Percentiles rank a stretch among this genome's conserved stretches.
Conservation (phyloP, 92 coral and sea anemone genomes). For the Montipora capitata region DNA sequence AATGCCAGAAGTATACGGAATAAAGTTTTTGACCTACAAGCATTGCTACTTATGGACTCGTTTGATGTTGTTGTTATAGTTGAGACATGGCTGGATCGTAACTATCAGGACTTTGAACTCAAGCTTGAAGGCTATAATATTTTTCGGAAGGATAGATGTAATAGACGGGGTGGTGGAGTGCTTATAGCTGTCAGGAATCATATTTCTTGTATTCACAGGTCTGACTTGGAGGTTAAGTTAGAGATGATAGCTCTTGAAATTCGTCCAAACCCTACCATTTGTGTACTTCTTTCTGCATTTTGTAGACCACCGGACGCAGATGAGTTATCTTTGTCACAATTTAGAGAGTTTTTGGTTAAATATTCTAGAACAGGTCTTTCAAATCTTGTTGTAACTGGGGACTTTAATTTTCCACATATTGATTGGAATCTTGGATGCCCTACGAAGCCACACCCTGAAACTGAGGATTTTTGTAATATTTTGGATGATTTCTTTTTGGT, state of each 20-base stretch:
- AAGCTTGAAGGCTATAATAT: constrained; percentile 31
- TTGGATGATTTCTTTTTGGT: constrained; percentile 61
- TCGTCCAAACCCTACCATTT: constrained; percentile 15
- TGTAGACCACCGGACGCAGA: constrained; percentile 58
- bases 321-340: constrained; percentile 34
- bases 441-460: too few species aligned
- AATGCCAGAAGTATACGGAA: constrained; percentile 62
- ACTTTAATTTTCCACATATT: constrained; percentile 59
- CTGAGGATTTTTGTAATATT: constrained; percentile 58
- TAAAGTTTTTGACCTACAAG: constrained; percentile 50
- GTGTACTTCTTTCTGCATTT: constrained; percentile 43
- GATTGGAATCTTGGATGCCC: too few species aligned
- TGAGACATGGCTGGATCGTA: constrained; percentile 62
- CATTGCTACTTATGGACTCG: constrained; percentile 42
- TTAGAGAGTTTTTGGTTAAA: constrained; percentile 43
- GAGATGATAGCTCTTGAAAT: constrained; percentile 42
- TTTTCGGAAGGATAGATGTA: constrained; percentile 57
- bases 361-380: constrained; percentile 35
- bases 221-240: constrained; percentile 38
- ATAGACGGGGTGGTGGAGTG: constrained; percentile 63
- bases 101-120: constrained; percentile 59
- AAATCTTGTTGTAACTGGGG: constrained; percentile 61
- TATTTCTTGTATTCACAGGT: constrained; percentile 52
- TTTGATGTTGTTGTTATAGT: constrained; percentile 49
- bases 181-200: constrained; percentile 53